Evolutionary conservation across 2,888 invertebrate species (phyloP), one percentile per base, ranked within the genome.

Genomic region (Cataglyphis cursor): DNA sequence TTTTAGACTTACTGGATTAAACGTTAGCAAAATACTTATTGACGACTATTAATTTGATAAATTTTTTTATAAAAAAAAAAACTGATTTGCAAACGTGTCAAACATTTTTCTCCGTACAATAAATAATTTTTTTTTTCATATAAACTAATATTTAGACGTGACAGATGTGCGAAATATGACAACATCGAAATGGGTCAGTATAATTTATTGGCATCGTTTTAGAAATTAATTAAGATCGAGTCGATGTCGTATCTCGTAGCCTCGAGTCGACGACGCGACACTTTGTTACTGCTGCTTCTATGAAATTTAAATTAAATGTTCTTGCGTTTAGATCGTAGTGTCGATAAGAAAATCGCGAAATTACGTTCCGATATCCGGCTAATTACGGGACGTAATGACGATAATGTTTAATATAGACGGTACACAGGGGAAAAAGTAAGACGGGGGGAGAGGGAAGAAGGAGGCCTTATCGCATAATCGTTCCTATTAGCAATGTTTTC

Each of bases 401-500:
- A 74, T 70, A 81, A 81, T 76, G 82, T 74, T 87, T 89, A 70
- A 80, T 66, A 57, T 54, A 82, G 38, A 78, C 76, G 80, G 68
- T 83, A 78, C 68, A 61, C 35, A 35, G 6, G 82, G 12, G 28
- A 6, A n/a, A 38, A 31, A 35, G 28, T 9, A 21, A 5, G 61
- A 31, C 51, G 48, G 38, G 12, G 15, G 12, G 28, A 51, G 48
- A 28, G 12, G 24, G 28, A 51, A 51, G 51, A 8, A 51, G 51
- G n/a, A 51, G n/a, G 28, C 75, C 84, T 89, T 89, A 89, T 89
- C 89, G 86, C 89, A 75, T 59, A 82, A 88, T 89, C 89, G 75
- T 74, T 62, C 82, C 68, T 70, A 84, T 82, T 70, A 66, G 64
- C 61, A 54, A 70, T 54, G 48, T 68, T 82, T 70, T 81, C 82